phyloP scores from a whole-genome alignment of 2,113 vertebrate genomes.

The Illadopsis cleaveri region DNA sequence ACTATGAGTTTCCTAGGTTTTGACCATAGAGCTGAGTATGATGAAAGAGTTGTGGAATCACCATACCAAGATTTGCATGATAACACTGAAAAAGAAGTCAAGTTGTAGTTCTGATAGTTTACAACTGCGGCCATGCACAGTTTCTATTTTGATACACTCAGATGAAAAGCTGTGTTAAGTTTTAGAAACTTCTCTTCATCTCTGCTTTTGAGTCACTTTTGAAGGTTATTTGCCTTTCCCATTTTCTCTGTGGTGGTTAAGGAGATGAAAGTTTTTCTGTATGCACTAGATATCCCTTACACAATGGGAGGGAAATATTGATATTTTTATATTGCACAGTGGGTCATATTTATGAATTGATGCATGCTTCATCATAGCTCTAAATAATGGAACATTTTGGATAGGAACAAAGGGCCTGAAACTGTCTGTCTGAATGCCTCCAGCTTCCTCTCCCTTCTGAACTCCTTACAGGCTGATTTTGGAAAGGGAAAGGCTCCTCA shows the following conservation, averaged over 20 bases:
- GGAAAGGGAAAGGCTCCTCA: neutral
- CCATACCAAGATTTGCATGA: neutral
- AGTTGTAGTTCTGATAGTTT: neutral
- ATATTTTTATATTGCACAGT: slow-evolving; percentile 31
- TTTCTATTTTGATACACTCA: neutral
- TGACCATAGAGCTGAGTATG: neutral
- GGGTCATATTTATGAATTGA: slow-evolving; percentile 24
- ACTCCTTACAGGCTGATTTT: neutral
- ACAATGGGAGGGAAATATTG: slow-evolving; percentile 21
- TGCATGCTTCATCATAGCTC: neutral
- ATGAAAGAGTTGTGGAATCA: neutral
- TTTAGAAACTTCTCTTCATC: slow-evolving; percentile 21
- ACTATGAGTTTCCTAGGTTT: neutral
- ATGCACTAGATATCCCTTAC: neutral
- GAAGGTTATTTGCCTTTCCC: slow-evolving; percentile 15
- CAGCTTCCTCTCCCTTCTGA: neutral
- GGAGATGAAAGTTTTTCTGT: slow-evolving; percentile 2
- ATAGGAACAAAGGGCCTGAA: neutral
- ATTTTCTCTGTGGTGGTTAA: slow-evolving; percentile 24
- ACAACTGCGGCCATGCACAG: neutral
- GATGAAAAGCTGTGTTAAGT: neutral
- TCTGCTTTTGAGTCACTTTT: neutral
- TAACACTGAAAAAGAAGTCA: neutral
- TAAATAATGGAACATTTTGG: slow-evolving; percentile 16
- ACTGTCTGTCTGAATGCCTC: neutral